Evolutionary conservation across 2,797 vertebrate genomes (phyloP).

Genomic region (Premnoplex brunnescens): DNA sequence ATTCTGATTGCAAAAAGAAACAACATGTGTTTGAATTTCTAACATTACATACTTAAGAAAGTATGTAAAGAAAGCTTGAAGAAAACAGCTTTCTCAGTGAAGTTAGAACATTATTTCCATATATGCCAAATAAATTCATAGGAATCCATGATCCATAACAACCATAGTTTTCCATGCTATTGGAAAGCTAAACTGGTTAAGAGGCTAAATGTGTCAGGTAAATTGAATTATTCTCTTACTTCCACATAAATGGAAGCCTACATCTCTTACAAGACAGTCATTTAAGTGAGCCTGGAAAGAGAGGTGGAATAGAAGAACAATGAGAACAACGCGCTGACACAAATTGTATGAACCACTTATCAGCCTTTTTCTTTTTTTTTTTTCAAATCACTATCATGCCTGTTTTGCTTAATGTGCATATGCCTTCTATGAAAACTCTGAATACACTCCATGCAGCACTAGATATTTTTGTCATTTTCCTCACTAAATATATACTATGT

Average conservation of each 20-base stretch:
- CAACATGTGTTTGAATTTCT: background rate
- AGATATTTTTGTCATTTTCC: background rate
- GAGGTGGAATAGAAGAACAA: background rate
- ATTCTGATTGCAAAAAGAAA: background rate
- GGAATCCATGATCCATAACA: background rate
- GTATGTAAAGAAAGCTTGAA: background rate
- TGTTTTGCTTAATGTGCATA: background rate
- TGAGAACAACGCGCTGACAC: background rate
- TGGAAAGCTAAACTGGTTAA: background rate
- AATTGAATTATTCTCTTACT: background rate
- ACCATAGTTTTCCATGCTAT: background rate
- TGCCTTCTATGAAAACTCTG: background rate
- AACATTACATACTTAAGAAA: background rate
- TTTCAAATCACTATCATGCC: background rate
- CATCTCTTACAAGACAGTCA: background rate
- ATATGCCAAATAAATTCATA: background rate
- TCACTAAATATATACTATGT: background rate
- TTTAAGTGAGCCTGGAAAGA: background rate
- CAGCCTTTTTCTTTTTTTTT: background rate
- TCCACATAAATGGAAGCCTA: background rate
- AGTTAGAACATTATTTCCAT: background rate
- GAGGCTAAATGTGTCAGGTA: background rate
- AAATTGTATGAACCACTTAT: background rate
- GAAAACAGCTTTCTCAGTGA: background rate
- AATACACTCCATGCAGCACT: background rate